These are phyloP conservation scores for Neocrepidodera transversa DNA, from an alignment of 2,888 invertebrate species.

Conservation along the genomic window DNA sequence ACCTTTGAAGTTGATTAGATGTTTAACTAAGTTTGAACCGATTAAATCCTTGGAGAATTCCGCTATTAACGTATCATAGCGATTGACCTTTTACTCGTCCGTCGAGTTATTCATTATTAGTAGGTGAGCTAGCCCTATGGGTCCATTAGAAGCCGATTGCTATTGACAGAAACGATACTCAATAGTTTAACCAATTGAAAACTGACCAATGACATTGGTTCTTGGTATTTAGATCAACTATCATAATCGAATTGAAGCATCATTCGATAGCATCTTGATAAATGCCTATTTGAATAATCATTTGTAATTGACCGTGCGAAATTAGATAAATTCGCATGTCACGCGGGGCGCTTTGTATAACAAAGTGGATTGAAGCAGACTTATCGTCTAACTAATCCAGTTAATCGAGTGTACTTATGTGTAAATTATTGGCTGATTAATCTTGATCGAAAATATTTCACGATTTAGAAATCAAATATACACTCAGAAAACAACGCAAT, in stretches of 20 bases:
- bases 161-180: too few relatives aligned
- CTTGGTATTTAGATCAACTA: neutral
- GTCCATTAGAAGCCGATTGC: too few relatives aligned
- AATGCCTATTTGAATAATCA: slow-evolving; percentile 30
- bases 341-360: slow-evolving; percentile 34
- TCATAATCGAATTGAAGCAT: slow-evolving; percentile 17
- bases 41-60: slow-evolving; percentile 4
- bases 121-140: too few relatives aligned
- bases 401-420: slow-evolving; percentile 41
- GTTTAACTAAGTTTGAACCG: neutral
- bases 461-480: neutral
- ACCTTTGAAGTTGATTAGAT: too few relatives aligned
- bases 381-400: slow-evolving; percentile 39
- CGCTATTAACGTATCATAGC: neutral
- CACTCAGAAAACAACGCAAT: neutral
- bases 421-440: slow-evolving; percentile 42
- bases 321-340: slow-evolving; percentile 36
- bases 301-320: slow-evolving; percentile 34
- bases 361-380: slow-evolving; percentile 37
- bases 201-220: too few relatives aligned
- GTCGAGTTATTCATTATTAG: too few relatives aligned
- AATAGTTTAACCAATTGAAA: too few relatives aligned
- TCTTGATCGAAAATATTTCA: slow-evolving; percentile 40
- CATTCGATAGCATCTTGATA: slow-evolving; percentile 28
- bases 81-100: too few relatives aligned